Base-by-base conservation (phyloP, 2,797 vertebrate genomes). In the Brachymystax lenok region DNA sequence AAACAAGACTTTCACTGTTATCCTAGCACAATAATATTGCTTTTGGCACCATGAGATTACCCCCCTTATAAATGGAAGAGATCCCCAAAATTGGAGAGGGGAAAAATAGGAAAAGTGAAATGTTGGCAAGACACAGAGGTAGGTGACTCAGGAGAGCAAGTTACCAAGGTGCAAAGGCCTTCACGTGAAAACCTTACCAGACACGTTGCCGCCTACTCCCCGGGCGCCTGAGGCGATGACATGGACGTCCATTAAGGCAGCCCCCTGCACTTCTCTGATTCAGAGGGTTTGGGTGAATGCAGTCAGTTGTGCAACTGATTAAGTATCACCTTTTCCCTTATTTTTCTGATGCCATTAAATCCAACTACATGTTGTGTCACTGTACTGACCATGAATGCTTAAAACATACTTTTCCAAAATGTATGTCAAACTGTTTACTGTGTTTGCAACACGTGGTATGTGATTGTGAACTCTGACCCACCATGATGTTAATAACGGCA, bases 1-100 rank as follows among this genome's bases (percentile, higher is more conserved):
- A 84, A 83, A 88, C 87, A 87, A 87, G 77, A 82, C 80, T 61
- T 83, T 75, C 84, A 85, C 87, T 88, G 85, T 88, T 56, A 78
- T 80, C 75, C 74, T 71, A 84, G 74, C 30, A 61, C 66, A 67
- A 76, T 86, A 78, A 82, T 86, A 77, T 80, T 87, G 79, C 74
- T 77, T 80, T 76, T 86, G 84, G 84, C 87, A 83, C 66, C 6
- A 50, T 77, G 27, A 14, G 28, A 67, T 71, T 69, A 70, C 72
- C 79, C 80, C 81, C 74, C 40, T 68, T 71, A 74, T 72, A 83
- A 67, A 52, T 74, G 74, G 74, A 77, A 80, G 69, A 56, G 66
- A 74, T 74, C 63, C 83, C 75, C 82, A 79, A 82, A 83, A 86
- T 4, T 13, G 50, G 76, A 16, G n/a, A 33, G 16, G 56, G 21